Percentiles rank a stretch among this genome's conserved stretches.
Conservation (phyloP, 2,888 invertebrate genomes). For the Folsomia candida region DNA sequence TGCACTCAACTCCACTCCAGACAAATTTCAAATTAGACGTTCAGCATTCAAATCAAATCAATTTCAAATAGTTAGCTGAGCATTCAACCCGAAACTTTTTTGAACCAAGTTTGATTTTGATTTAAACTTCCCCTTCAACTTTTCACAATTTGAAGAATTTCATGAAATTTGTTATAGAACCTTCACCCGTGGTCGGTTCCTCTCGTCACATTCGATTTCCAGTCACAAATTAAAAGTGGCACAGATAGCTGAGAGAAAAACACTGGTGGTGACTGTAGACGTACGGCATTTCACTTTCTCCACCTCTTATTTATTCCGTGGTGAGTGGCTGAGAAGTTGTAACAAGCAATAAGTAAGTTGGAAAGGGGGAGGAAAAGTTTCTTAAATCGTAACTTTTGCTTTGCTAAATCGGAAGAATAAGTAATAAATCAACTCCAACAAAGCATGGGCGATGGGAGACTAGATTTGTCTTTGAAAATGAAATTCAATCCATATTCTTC, state of each 20-base stretch:
- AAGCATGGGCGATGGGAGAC: background rate
- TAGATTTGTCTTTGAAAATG: slow-evolving; percentile 1
- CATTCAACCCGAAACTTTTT: background rate
- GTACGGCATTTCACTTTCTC: background rate
- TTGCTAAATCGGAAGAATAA: background rate
- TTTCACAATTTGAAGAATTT: background rate
- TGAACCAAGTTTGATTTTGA: background rate
- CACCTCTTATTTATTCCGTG: background rate
- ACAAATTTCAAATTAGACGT: background rate
- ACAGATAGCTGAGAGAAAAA: background rate
- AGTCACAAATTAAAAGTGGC: slow-evolving; percentile 4
- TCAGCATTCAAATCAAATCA: slow-evolving; percentile 8
- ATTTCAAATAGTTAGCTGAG: slow-evolving; percentile 1
- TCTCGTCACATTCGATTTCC: background rate
- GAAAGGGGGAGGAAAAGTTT: background rate
- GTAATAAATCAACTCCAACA: slow-evolving; percentile 1
- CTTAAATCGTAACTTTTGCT: slow-evolving; percentile 2
- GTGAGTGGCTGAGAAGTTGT: background rate
- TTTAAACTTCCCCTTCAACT: background rate
- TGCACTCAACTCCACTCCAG: background rate
- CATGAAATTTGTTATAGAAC: background rate
- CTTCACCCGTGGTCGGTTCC: background rate
- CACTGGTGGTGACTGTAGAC: background rate
- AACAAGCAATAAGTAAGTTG: background rate
- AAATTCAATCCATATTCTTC: slow-evolving; percentile 5